A percentile compares a stretch with the other conserved stretches of the same genome.
Evolutionary conservation across 2,797 vertebrate species (phyloP).

Genomic region (Eutrigla gurnardus): DNA sequence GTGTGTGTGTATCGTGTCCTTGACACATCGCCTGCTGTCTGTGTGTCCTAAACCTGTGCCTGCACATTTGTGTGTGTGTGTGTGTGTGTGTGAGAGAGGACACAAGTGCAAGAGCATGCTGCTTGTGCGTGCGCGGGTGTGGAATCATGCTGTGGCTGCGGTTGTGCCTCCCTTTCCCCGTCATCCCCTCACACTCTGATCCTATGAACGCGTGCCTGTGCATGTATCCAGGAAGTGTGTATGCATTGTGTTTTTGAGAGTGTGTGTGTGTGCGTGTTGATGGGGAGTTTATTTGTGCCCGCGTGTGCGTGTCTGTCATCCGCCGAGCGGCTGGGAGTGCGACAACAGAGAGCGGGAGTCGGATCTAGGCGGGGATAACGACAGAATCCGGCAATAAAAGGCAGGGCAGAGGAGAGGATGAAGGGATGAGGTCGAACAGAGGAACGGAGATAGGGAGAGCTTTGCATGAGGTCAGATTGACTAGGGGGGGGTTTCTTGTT

Average conservation of each 20-base stretch:
- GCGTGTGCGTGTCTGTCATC: conserved; percentile 24
- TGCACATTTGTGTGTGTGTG: conserved; percentile 29
- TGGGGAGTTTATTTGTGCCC: no score
- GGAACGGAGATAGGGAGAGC: conserved; percentile 50
- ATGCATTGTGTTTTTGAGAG: background rate
- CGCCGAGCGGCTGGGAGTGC: conserved; percentile 50
- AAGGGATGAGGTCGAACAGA: conserved; percentile 66
- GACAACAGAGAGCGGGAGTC: conserved; percentile 47
- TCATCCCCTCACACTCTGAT: conserved; percentile 23
- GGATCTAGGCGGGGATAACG: conserved; percentile 65
- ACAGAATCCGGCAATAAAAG: conserved; percentile 68
- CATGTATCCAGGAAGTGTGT: background rate
- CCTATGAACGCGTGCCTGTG: conserved; percentile 26
- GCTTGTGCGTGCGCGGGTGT: conserved; percentile 4
- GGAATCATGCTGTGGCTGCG: conserved; percentile 45
- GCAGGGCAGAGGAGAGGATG: conserved; percentile 62
- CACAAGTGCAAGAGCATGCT: background rate
- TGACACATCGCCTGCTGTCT: conserved; percentile 66
- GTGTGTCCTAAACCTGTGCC: conserved; percentile 57
- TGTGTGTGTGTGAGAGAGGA: conserved; percentile 5
- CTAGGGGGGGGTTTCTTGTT: conserved; percentile 37
- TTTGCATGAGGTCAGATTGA: conserved; percentile 62
- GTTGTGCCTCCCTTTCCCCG: conserved; percentile 22
- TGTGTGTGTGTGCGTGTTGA: background rate
- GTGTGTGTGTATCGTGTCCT: conserved; percentile 52